Evolutionary conservation across 2,888 invertebrate genomes (phyloP), one percentile per base, ranked within the genome.

Genomic region (Troilus luridus): DNA sequence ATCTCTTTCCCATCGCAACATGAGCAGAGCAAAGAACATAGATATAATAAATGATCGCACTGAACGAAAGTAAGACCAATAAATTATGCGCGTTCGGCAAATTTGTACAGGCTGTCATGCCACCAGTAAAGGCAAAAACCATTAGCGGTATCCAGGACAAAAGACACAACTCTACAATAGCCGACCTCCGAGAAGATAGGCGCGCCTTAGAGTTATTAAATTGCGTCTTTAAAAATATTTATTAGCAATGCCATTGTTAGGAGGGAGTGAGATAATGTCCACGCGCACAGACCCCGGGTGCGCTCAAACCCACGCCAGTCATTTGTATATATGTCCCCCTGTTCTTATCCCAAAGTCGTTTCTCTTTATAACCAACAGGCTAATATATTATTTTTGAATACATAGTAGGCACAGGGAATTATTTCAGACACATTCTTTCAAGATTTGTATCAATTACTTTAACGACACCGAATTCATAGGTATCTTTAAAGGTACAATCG

Each of bases 201-300:
- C 24, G 81, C 54, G 54, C 81, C 81, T 10, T 19, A 0, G 54
- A 81, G 41, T 81, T 81, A 81, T 54, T 54, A 19, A 9, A 54
- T 54, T 41, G 81, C 41, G 19, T 81, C 54, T 81, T 56, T 81
- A 54, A 54, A 54, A 81, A 81, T 81, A 81, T 81, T 81, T 81
- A 81, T 81, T 56, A 21, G 19, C 54, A 27, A 21, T 17, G 54
- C 19, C 21, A 81, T 81, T 81, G 54, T 19, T 54, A 21, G 8
- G 54, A 81, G 54, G 81, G 21, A 8, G 54, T 81, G 81, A 81
- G 21, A 81, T 54, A 81, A 19, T 81, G 81, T 21, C 81, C 5
- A 8, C 10, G 21, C 54, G 21, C n/a, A 81, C 41, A 81, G 54
- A 54, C 1, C 21, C 67, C 54, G 81, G 54, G 19, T 81, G 41